These are phyloP conservation scores for Tetramorium bicarinatum DNA, from an alignment of 2,888 invertebrate species.

Conservation along the genomic window DNA sequence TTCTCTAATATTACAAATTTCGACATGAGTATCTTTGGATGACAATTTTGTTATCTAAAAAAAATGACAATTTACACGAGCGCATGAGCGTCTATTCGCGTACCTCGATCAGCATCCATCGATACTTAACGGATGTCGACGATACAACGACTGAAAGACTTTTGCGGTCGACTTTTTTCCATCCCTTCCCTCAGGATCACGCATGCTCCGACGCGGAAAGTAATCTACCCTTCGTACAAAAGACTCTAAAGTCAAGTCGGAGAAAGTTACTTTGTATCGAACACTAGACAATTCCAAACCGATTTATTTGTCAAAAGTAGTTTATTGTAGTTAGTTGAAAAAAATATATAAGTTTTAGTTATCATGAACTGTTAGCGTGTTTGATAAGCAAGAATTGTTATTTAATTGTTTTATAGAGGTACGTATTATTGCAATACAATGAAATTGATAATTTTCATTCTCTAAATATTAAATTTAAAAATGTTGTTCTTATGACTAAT, in stretches of 20 bases:
- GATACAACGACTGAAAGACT: constrained; percentile 31
- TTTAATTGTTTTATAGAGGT: background rate
- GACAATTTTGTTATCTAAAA: background rate
- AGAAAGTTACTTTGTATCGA: background rate
- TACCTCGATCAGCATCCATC: constrained; percentile 54
- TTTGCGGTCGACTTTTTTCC: background rate
- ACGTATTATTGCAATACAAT: background rate
- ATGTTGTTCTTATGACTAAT: background rate
- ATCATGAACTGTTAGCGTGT: background rate
- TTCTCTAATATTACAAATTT: background rate
- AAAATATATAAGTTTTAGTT: background rate
- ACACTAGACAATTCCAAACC: background rate
- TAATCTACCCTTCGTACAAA: constrained; percentile 5
- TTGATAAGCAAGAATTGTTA: background rate
- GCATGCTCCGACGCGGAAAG: constrained; percentile 28
- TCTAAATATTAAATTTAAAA: background rate
- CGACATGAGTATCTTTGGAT: background rate
- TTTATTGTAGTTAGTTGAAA: background rate
- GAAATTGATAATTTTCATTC: background rate
- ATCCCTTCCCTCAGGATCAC: constrained; percentile 2
- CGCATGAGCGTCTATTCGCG: background rate
- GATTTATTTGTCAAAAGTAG: background rate
- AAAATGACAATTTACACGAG: background rate
- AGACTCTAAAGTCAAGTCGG: background rate
- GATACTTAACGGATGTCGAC: background rate